Evolutionary conservation across 2,888 invertebrate species (phyloP).

Genomic region (Nephrotoma flavescens): DNA sequence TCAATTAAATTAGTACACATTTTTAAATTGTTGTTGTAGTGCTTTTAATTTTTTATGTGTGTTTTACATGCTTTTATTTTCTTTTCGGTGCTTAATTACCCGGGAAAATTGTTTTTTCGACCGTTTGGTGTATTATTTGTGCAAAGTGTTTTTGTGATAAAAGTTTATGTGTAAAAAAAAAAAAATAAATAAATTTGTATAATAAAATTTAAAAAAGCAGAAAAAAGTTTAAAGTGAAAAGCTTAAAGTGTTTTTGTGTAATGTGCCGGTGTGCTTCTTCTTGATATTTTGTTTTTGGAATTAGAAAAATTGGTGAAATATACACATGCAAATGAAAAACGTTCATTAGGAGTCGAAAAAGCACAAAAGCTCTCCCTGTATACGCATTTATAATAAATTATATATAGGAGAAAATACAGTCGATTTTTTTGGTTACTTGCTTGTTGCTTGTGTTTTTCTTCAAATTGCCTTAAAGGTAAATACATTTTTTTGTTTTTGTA

Average conservation of each 20-base stretch:
- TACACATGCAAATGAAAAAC: neutral
- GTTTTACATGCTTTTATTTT: neutral
- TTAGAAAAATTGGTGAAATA: neutral
- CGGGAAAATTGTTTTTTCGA: neutral
- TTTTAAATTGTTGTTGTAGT: neutral
- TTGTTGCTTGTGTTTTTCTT: neutral
- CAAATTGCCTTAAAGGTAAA: conserved; percentile 2
- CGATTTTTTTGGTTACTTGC: neutral
- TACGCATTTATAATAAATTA: neutral
- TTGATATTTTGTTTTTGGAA: neutral
- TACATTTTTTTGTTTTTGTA: neutral
- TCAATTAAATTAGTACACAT: neutral
- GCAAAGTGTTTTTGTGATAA: neutral
- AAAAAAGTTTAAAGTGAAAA: neutral
- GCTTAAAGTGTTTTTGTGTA: neutral
- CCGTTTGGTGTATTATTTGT: neutral
- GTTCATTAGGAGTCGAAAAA: neutral
- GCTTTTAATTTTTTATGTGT: neutral
- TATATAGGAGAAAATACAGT: neutral
- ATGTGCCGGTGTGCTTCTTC: neutral
- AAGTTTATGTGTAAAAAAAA: neutral
- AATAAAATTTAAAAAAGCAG: neutral
- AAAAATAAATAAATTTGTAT: neutral
- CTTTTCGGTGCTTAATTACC: neutral
- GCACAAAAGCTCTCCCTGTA: neutral